Base-by-base conservation (phyloP, 1,140 invertebrate genomes). In the Anastrepha obliqua region DNA sequence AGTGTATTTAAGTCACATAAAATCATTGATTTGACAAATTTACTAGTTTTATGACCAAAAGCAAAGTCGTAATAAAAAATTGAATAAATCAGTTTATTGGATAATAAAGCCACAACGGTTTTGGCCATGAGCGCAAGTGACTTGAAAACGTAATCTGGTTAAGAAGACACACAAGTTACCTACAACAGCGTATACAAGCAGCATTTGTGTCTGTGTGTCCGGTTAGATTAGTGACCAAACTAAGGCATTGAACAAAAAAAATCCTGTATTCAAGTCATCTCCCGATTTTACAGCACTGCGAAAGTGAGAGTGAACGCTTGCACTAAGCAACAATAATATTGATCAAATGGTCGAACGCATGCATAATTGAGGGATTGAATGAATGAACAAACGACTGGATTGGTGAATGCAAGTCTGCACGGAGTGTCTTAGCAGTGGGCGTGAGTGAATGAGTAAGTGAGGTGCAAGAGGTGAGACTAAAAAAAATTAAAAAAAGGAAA, bases 221-320 rank as follows among this genome's bases (percentile, higher is more conserved):
- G n/a, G 47, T 81, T 55, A 8, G 74, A 81, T 47, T 15, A 13
- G 15, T 62, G 60, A n/a, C 67, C 47, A 55, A 81, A 81, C 51
- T 58, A 2, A 81, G 74, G 3, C 47, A 17, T 47, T 6, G 29
- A 7, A 9, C 74, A 11, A 58, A 3, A 62, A 29, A 7, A 81
- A 81, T 81, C 74, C 74, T 81, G 44, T 29, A 44, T 81, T n/a
- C 47, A 51, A 20, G 74, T 17, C 13, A 44, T 39, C 29, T 29
- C 29, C 29, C 29, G 29, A 29, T 29, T 29, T 29, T 29, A 29
- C 7, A 3, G 20, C 39, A 20, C 44, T 47, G 17, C 44, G 74
- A 81, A 81, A 81, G 47, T 81, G 74, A 81, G 74, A 81, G 74
- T 81, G n/a, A 74, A n/a, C 74, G 20, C 20, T 15, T 42, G 11